These are phyloP conservation scores for Octodon degus DNA, from an alignment of 2,113 vertebrate genomes.

Conservation along the genomic window DNA sequence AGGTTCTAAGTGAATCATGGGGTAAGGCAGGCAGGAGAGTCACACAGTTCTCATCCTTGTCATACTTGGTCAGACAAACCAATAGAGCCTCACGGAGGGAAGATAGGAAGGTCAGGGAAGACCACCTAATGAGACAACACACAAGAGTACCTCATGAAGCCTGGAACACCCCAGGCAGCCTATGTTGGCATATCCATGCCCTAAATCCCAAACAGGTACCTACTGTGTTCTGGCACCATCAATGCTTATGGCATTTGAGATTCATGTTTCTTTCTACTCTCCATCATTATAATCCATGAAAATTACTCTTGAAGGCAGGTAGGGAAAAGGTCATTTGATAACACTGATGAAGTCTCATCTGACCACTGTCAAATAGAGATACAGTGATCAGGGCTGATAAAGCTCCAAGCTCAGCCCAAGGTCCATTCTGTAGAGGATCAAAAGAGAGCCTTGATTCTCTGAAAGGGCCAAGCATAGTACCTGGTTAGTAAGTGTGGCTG, in stretches of 20 bases:
- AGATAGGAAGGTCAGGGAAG: neutral
- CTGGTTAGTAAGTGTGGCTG: no score
- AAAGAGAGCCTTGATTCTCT: neutral
- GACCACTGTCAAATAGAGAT: neutral
- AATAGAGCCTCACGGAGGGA: neutral
- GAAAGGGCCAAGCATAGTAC: neutral
- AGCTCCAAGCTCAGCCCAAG: neutral
- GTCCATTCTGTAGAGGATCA: neutral
- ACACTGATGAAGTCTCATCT: neutral
- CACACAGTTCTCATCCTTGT: neutral
- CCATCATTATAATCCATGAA: neutral
- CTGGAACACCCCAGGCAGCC: neutral
- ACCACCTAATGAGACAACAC: neutral
- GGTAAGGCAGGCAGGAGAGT: neutral
- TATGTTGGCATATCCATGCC: rapidly evolving
- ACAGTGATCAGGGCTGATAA: no score
- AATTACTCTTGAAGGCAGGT: neutral
- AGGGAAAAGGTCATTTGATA: neutral
- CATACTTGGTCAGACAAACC: neutral
- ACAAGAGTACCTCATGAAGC: no score
- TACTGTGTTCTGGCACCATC: neutral
- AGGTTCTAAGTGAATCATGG: neutral
- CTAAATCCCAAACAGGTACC: neutral
- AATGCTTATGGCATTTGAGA: neutral
- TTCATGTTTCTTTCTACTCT: neutral